phyloP scores from a whole-genome alignment of 2,888 invertebrate genomes.

The Arctia plantaginis region DNA sequence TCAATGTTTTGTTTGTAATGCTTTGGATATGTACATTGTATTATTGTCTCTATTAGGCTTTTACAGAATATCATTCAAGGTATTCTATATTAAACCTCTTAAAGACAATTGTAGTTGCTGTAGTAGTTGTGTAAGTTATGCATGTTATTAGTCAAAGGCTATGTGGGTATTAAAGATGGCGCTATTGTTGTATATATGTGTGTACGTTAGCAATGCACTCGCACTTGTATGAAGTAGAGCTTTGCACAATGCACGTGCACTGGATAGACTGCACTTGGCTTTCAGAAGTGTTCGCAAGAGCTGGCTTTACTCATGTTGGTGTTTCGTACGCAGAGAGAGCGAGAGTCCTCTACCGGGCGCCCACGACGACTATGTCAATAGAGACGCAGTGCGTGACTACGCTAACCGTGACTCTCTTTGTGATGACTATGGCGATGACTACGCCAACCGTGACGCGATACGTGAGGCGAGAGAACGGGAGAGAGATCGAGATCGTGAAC shows the following conservation, averaged over 20 bases:
- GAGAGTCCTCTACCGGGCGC: constrained; percentile 78
- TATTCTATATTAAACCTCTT: not conserved
- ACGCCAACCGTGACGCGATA: constrained; percentile 83
- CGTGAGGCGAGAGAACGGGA: constrained; percentile 79
- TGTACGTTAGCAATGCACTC: constrained; percentile 8
- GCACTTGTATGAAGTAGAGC: constrained; percentile 35
- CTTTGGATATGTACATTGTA: not conserved
- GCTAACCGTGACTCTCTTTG: constrained; percentile 81
- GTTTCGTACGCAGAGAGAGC: constrained; percentile 84
- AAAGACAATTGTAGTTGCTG: not conserved
- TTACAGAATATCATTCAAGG: not conserved
- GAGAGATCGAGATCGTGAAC: constrained; percentile 68
- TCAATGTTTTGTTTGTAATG: not conserved
- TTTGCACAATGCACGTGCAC: constrained; percentile 65
- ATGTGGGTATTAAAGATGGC: no score
- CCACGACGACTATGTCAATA: constrained; percentile 83
- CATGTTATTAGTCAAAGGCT: not conserved
- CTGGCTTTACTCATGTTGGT: constrained; percentile 83
- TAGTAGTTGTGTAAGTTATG: not conserved
- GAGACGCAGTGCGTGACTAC: constrained; percentile 79
- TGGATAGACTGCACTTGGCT: constrained; percentile 69
- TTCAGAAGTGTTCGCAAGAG: constrained; percentile 76
- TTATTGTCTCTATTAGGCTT: not conserved
- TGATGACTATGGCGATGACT: constrained; percentile 83
- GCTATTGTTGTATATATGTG: not conserved